Base-by-base conservation (phyloP, 2,888 invertebrate genomes). In the Euclidia mi region DNA sequence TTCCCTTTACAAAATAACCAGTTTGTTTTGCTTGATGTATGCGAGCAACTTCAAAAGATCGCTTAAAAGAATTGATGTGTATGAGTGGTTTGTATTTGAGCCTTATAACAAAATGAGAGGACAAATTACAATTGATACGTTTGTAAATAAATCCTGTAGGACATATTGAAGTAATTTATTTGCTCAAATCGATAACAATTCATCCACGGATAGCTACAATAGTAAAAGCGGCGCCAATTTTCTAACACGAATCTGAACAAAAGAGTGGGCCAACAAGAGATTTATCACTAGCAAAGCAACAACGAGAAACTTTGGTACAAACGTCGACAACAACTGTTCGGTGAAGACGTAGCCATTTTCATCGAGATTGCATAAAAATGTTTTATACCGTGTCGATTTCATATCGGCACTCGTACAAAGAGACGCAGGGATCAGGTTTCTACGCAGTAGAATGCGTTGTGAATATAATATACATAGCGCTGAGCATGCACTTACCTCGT, bases 261-360 rank as follows among this genome's bases (percentile, higher is more conserved):
- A 76, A 76, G 68, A 74, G 51, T 51, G 17, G 31, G 43, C 63
- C 56, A 42, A 59, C 76, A 50, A 71, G 67, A 80, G 72, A 83
- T 86, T 84, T 85, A 84, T 86, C 83, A 79, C 76, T 61, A 68
- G 58, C 68, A 62, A 71, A 78, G 71, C 67, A 76, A 81, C 78
- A 76, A 78, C 72, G 66, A 61, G 57, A 76, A 80, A 79, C 76
- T 81, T 81, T 57, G 51, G 58, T 59, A 56, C 57, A 69, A 69
- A 64, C 44, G 74, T 71, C 76, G 65, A 49, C 57, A n/a, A n/a
- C n/a, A 81, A 76, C 75, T 72, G 73, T 71, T 71, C 46, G 55
- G 59, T 60, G 65, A 51, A 52, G 60, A 72, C 52, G 52, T 38
- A 37, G 34, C 56, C 57, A 62, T 59, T 65, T 76, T 65, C 35